Percentiles rank a stretch among this genome's conserved stretches.
phyloP scores from a whole-genome alignment of 2,113 vertebrate genomes.

The Aix galericulata region DNA sequence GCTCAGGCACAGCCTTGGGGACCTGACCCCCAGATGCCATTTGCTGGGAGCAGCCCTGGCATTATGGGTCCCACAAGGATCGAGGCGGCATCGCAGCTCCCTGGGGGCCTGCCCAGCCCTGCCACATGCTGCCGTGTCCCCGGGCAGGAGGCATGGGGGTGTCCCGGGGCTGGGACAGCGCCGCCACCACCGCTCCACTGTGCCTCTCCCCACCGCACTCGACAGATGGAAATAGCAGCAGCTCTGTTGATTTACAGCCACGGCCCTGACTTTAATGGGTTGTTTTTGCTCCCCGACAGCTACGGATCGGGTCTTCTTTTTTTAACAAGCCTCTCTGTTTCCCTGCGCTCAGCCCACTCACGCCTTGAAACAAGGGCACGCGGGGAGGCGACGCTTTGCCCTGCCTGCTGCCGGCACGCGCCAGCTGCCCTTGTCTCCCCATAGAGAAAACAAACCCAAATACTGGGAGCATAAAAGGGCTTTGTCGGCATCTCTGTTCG shows the following conservation, averaged over 20 bases:
- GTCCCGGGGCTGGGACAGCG: too few relatives aligned
- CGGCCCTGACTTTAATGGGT: slow-evolving; percentile 4
- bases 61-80: too few relatives aligned
- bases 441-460: slow-evolving; percentile 1
- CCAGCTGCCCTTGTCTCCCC: background rate
- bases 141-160: background rate
- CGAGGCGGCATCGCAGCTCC: too few relatives aligned
- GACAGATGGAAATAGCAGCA: slow-evolving; percentile 35
- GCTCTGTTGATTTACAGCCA: slow-evolving; percentile 35
- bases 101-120: background rate
- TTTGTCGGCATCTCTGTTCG: slow-evolving; percentile 34
- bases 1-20: too few relatives aligned
- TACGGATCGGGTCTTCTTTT: background rate
- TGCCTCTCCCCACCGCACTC: background rate
- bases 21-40: background rate
- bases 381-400: background rate
- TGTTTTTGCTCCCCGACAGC: slow-evolving; percentile 5
- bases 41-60: too few relatives aligned
- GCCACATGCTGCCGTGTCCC: background rate
- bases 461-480: background rate
- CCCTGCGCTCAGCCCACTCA: background rate
- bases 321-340: slow-evolving; percentile 16
- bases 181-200: too few relatives aligned
- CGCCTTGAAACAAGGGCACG: background rate
- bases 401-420: background rate